These are phyloP conservation scores for Ormyrus labotus DNA, from an alignment of 2,888 invertebrate species.

Conservation along the genomic window DNA sequence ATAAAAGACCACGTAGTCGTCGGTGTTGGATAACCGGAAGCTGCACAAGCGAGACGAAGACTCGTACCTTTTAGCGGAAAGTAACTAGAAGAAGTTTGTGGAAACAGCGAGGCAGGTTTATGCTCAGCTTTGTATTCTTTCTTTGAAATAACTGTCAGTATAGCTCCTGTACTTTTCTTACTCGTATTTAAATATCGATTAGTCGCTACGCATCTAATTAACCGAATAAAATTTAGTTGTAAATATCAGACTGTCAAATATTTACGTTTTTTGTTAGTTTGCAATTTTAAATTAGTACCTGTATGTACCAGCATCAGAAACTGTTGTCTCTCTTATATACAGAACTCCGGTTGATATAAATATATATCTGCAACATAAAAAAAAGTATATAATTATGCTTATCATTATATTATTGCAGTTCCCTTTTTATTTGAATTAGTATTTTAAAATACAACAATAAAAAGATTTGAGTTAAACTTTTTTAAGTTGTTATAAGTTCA, in stretches of 20 bases:
- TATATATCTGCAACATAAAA: conserved; percentile 73
- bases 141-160: conserved; percentile 65
- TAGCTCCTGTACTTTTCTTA: conserved; percentile 73
- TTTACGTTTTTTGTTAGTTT: neutral
- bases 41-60: conserved; percentile 76
- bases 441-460: too few species aligned
- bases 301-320: conserved; percentile 77
- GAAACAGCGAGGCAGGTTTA: conserved; percentile 63
- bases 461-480: too few species aligned
- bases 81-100: conserved; percentile 70
- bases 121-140: conserved; percentile 16
- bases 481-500: too few species aligned
- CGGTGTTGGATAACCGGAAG: conserved; percentile 75
- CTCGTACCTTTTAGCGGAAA: conserved; percentile 73
- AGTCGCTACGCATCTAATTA: conserved; percentile 71
- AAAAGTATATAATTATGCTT: too few species aligned
- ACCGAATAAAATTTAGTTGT: neutral
- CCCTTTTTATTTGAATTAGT: too few species aligned
- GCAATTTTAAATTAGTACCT: conserved; percentile 66
- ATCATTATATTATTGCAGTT: too few species aligned
- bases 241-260: neutral
- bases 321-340: conserved; percentile 76
- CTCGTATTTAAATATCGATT: conserved; percentile 73
- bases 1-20: conserved; percentile 73
- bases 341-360: conserved; percentile 77